Conservation (phyloP, 1,140 invertebrate genomes). For the Ditylenchus dipsaci region DNA sequence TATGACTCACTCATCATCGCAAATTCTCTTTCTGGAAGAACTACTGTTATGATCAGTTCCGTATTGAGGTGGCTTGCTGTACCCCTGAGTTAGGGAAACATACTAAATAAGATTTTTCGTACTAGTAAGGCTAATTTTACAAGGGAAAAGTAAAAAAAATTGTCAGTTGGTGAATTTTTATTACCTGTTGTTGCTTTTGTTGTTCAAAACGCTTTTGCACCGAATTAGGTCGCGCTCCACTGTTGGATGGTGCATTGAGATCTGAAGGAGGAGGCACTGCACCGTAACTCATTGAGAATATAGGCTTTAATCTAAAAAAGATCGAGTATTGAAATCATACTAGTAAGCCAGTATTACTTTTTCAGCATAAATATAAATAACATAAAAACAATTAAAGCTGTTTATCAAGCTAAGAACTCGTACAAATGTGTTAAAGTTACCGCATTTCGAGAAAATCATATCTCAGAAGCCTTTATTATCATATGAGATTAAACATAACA, state of each 20-base stretch:
- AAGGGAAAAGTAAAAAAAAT: no score
- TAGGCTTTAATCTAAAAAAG: background rate
- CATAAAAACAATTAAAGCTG: no score
- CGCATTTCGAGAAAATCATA: no score
- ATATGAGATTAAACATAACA: no score
- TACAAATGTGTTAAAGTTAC: no score
- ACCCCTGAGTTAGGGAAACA: constrained; percentile 19
- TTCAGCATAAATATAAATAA: no score
- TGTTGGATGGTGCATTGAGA: constrained; percentile 9
- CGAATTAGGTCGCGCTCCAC: constrained; percentile 1
- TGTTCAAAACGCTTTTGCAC: constrained; percentile 11
- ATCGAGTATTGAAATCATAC: no score
- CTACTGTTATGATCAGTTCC: background rate
- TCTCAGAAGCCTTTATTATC: no score
- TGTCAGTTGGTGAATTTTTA: constrained; percentile 26
- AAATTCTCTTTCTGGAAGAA: constrained; percentile 15
- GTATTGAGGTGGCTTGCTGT: constrained; percentile 4
- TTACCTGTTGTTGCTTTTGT: constrained; percentile 15
- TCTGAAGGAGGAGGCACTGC: constrained; percentile 29
- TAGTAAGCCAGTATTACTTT: no score
- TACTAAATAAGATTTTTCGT: constrained; percentile 29
- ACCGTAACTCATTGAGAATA: constrained; percentile 30
- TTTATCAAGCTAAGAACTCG: no score
- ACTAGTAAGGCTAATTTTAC: background rate
- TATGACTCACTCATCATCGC: constrained; percentile 46